phyloP scores from a whole-genome alignment of 2,113 vertebrate species.

The Chlorodrepanis virens region DNA sequence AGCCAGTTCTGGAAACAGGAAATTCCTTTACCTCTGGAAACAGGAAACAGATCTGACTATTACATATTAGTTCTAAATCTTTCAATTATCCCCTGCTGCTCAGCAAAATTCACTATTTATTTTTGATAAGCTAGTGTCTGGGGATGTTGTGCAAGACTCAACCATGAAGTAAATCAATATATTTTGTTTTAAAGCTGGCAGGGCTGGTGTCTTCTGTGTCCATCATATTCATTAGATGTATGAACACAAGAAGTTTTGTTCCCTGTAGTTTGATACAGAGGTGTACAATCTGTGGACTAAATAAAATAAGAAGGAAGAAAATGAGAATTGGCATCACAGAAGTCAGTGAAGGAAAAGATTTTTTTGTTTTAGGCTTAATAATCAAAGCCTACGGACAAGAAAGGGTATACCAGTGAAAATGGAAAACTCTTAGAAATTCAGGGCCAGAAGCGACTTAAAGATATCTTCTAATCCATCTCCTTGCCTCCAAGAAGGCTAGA shows the following conservation, averaged over 20 bases:
- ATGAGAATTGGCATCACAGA: background rate
- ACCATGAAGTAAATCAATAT: background rate
- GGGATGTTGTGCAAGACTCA: background rate
- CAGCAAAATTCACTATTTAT: background rate
- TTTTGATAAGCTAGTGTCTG: background rate
- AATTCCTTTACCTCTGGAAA: conserved; percentile 42
- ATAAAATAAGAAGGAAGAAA: background rate
- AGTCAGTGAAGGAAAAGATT: background rate
- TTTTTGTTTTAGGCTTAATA: background rate
- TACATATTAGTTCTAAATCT: conserved; percentile 9
- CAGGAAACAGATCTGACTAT: conserved; percentile 30
- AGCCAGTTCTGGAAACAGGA: conserved; percentile 47
- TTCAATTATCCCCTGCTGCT: background rate
- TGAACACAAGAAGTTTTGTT: background rate
- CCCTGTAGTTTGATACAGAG: background rate
- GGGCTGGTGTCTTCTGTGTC: background rate
- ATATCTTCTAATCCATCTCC: background rate
- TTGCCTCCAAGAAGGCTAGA: background rate
- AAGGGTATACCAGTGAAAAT: background rate
- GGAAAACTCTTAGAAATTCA: background rate
- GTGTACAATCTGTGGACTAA: background rate
- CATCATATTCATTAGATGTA: background rate
- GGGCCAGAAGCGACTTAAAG: background rate
- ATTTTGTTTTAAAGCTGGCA: background rate
- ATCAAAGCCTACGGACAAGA: background rate